A percentile compares a stretch with the other conserved stretches of the same genome.
Evolutionary conservation across 2,888 invertebrate species (phyloP).

Genomic region (Phaedon cochleariae): DNA sequence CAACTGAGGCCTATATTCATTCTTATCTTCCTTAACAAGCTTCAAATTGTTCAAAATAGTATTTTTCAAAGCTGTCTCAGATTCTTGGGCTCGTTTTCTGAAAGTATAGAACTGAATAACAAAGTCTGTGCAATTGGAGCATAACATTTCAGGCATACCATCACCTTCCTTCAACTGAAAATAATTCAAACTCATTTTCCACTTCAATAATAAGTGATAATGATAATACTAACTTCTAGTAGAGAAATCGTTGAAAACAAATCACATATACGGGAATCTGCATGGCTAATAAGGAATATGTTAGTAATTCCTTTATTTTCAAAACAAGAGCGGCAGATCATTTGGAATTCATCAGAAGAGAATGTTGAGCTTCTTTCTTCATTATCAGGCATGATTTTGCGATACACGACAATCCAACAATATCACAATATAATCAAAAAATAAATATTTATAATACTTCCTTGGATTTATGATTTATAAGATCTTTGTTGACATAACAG

Average conservation of each 20-base stretch:
- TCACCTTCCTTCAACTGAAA: slow-evolving; percentile 31
- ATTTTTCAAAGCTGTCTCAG: slow-evolving; percentile 26
- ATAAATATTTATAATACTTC: no score
- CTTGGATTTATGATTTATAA: no score
- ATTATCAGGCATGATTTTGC: neutral
- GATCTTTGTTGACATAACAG: no score
- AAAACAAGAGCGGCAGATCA: slow-evolving; percentile 30
- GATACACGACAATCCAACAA: no score
- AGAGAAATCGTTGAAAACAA: slow-evolving; percentile 24
- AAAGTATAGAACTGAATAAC: slow-evolving; percentile 29
- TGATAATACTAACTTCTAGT: slow-evolving; percentile 27
- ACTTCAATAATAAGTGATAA: neutral
- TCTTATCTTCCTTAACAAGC: neutral
- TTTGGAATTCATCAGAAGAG: slow-evolving; percentile 18
- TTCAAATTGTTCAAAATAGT: slow-evolving; percentile 4
- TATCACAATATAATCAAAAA: no score
- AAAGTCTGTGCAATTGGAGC: slow-evolving; percentile 30
- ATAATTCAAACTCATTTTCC: neutral
- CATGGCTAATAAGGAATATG: slow-evolving; percentile 26
- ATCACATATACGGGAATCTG: slow-evolving; percentile 23
- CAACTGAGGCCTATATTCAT: neutral
- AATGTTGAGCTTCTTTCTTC: neutral
- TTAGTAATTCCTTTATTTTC: slow-evolving; percentile 24
- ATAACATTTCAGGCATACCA: slow-evolving; percentile 31
- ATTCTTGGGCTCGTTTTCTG: slow-evolving; percentile 26